A percentile compares a stretch with the other conserved stretches of the same genome.
Conservation (phyloP, 1,140 invertebrate species). For the Drosophila athabasca region DNA sequence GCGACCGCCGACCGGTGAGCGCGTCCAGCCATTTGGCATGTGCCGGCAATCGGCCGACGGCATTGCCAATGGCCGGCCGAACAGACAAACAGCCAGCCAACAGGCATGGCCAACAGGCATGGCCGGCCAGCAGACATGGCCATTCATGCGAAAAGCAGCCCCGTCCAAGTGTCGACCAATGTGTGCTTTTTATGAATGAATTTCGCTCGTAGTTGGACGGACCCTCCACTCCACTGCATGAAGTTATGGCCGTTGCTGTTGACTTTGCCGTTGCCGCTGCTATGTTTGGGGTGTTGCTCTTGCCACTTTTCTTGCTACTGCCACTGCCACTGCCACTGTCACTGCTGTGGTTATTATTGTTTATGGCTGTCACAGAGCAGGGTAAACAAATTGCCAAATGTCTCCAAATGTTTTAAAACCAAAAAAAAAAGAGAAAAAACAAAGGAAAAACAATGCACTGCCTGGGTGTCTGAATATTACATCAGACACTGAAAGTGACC, state of each 20-base stretch:
- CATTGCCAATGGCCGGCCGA: not conserved
- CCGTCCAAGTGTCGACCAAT: slow-evolving; percentile 60
- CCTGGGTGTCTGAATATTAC: slow-evolving; percentile 51
- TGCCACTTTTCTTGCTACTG: slow-evolving; percentile 17
- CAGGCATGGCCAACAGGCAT: slow-evolving; percentile 42
- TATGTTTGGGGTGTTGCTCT: slow-evolving; percentile 39
- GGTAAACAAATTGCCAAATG: slow-evolving; percentile 72
- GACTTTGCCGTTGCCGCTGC: slow-evolving; percentile 29
- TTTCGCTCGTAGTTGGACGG: slow-evolving; percentile 62
- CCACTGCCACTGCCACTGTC: slow-evolving; percentile 10
- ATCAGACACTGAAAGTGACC: slow-evolving; percentile 46
- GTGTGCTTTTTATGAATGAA: slow-evolving; percentile 75
- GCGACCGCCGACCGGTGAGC: slow-evolving; percentile 19
- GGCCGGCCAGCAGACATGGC: slow-evolving; percentile 57
- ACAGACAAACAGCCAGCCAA: slow-evolving; percentile 27
- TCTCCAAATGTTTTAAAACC: slow-evolving; percentile 4
- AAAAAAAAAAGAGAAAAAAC: slow-evolving; percentile 15
- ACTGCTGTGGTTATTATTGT: slow-evolving; percentile 50
- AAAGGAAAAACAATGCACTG: slow-evolving; percentile 57
- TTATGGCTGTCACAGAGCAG: slow-evolving; percentile 50
- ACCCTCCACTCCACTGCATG: slow-evolving; percentile 12
- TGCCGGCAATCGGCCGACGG: slow-evolving; percentile 35
- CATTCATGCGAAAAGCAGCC: slow-evolving; percentile 73
- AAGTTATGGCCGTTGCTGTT: slow-evolving; percentile 35
- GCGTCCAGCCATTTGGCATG: slow-evolving; percentile 39